phyloP scores from a whole-genome alignment of 2,888 invertebrate species.

The Cyclophora punctaria region DNA sequence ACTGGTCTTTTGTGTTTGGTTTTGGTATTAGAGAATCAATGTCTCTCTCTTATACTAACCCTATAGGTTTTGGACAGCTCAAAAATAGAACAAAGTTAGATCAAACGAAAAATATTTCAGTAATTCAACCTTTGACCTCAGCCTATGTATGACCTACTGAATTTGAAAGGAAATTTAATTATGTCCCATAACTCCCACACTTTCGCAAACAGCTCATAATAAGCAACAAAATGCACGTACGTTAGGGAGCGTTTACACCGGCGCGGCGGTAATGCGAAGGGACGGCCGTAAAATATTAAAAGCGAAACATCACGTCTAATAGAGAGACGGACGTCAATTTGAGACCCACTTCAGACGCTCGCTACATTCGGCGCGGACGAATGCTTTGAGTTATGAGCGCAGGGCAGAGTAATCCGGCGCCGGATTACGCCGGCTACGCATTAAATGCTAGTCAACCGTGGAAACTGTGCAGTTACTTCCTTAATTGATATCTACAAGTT shows the following conservation, averaged over 20 bases:
- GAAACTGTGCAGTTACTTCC: no score
- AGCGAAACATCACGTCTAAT: constrained; percentile 41
- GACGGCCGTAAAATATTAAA: constrained; percentile 40
- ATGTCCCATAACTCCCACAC: constrained; percentile 3
- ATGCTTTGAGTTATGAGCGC: constrained; percentile 8
- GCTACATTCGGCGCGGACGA: constrained; percentile 22
- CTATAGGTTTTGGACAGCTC: no score
- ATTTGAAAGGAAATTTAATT: neutral
- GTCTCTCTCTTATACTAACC: no score
- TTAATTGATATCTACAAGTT: neutral
- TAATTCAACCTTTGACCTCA: no score
- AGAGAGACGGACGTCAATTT: constrained; percentile 48
- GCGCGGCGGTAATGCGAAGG: constrained; percentile 18
- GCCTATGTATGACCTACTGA: no score
- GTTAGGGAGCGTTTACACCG: constrained; percentile 16
- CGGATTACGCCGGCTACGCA: no score
- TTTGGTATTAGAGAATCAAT: neutral
- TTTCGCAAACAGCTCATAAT: constrained; percentile 3
- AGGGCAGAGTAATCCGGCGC: neutral
- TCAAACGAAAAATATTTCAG: no score
- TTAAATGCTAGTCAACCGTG: no score
- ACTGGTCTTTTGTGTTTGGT: constrained; percentile 17
- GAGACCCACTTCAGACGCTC: constrained; percentile 40
- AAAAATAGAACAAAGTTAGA: no score
- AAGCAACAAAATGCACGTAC: neutral